Base-by-base conservation (phyloP, 2,797 vertebrate species). In the Yasuhikotakia modesta region DNA sequence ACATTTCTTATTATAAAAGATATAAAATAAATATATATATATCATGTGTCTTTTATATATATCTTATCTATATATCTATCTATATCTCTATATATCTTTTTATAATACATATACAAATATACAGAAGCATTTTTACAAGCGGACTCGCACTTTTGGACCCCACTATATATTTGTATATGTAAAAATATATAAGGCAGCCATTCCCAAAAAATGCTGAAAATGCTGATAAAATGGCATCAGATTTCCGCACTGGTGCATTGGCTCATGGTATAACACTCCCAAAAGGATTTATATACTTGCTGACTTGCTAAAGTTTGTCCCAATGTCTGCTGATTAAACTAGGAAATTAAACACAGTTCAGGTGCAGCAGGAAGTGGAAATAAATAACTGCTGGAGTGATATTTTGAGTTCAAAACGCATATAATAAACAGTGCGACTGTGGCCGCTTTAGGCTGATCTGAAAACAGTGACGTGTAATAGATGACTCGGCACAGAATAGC, bases 221-320 rank as follows among this genome's bases (percentile, higher is more conserved):
- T 68, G 64, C 73, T 58, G 52, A 22, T 65, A 2, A 55, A 65
- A 65, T 1, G 22, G 58, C 45, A 73, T 66, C 52, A 46, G 12
- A 16, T 46, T 68, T 50, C 7, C 1, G 7, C 7, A 0, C 64
- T 30, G 14, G 64, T 68, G 52, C 53, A 35, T 17, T n/a, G 12
- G 21, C 22, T 30, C 35, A 66, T 27, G 19, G 64, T 22, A 60
- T 67, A 11, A 43, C 11, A 57, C 19, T 76, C n/a, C 55, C 55
- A 35, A 48, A 68, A 68, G 8, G 43, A 39, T n/a, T 60, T 35
- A 48, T 4, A 2, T 50, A 45, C 8, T 75, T 61, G 66, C 75
- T 61, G 66, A 77, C 65, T 77, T 69, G 27, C 53, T 48, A 35
- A 61, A 61, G 11, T 61, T 60, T 69, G 14, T 77, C 27, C 24